Conservation (phyloP, 2,888 invertebrate species). For the Drosophila paracracens region DNA sequence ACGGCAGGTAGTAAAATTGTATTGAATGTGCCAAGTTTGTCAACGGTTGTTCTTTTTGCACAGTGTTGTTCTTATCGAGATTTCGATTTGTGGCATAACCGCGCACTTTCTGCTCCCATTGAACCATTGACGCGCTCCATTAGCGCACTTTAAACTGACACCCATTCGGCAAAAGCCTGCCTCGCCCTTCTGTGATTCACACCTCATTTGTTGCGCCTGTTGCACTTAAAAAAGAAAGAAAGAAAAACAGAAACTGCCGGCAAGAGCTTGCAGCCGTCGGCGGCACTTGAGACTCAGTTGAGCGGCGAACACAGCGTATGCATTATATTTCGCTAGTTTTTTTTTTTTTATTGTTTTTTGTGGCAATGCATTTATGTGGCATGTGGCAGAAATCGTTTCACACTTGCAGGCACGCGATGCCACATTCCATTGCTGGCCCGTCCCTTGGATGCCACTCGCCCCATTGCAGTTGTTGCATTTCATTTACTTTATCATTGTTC, state of each 20-base stretch:
- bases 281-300: constrained; percentile 74
- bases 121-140: constrained; percentile 47
- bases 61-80: not conserved
- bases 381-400: constrained; percentile 52
- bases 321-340: constrained; percentile 52
- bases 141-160: constrained; percentile 53
- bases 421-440: constrained; percentile 27
- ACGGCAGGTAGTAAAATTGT: constrained; percentile 5
- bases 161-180: constrained; percentile 3
- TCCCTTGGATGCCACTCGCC: not conserved
- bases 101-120: not conserved
- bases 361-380: constrained; percentile 57
- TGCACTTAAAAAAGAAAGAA: constrained; percentile 55
- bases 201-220: constrained; percentile 63
- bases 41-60: not conserved
- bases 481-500: constrained; percentile 71
- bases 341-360: constrained; percentile 18
- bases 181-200: constrained; percentile 28
- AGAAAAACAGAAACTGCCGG: constrained; percentile 9
- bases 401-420: constrained; percentile 59
- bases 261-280: constrained; percentile 37
- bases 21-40: not conserved
- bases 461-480: constrained; percentile 54
- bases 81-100: not conserved
- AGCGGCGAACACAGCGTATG: constrained; percentile 59